A percentile compares a stretch with the other conserved stretches of the same genome.
These are phyloP conservation scores for Cervus canadensis DNA, from an alignment of 2,113 vertebrate species.

Conservation along the genomic window DNA sequence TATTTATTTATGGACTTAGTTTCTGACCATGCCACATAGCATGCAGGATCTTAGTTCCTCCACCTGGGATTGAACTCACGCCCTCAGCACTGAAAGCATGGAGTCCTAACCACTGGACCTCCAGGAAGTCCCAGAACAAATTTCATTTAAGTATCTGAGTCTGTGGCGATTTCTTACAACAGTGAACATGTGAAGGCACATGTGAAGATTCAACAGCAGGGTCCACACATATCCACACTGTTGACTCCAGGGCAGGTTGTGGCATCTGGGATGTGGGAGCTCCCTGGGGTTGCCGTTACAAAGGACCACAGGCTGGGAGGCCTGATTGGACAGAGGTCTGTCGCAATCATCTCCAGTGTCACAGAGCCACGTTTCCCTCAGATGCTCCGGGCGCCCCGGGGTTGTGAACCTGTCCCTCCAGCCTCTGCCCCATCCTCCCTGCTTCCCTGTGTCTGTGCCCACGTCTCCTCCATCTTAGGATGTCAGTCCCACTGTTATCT, in stretches of 20 bases:
- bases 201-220: neutral
- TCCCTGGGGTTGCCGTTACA: neutral
- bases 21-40: neutral
- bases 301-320: accelerated
- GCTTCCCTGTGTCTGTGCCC: neutral
- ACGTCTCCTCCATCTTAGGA: neutral
- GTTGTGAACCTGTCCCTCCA: accelerated
- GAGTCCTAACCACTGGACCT: neutral
- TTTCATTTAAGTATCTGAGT: neutral
- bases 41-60: neutral
- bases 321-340: neutral
- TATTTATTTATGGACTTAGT: neutral
- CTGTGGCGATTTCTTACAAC: accelerated
- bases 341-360: too few species aligned
- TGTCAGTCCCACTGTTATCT: neutral
- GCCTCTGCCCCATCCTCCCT: neutral
- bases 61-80: neutral
- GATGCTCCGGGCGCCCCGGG: accelerated
- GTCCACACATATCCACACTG: neutral
- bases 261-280: neutral
- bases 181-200: neutral
- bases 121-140: neutral
- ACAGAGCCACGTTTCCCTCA: accelerated
- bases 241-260: neutral
- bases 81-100: neutral